These are phyloP conservation scores for Rhipidura dahli DNA, from an alignment of 2,113 vertebrate genomes.

Conservation along the genomic window DNA sequence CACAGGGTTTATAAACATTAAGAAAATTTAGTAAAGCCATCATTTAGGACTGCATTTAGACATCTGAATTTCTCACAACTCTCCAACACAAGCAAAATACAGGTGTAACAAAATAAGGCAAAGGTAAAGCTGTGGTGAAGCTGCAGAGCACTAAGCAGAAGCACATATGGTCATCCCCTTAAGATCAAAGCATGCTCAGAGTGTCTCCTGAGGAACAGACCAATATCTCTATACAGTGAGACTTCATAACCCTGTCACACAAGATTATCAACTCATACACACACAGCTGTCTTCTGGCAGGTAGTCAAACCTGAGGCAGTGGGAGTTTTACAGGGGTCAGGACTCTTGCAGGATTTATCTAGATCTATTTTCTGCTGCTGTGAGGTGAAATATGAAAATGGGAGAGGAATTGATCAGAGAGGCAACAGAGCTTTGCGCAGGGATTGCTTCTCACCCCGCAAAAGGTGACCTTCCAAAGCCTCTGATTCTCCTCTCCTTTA, in stretches of 20 bases:
- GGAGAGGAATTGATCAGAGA: not conserved
- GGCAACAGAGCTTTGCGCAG: not conserved
- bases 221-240: not conserved
- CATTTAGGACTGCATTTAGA: not conserved
- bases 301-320: not conserved
- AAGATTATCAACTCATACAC: not conserved
- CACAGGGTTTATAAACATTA: not conserved
- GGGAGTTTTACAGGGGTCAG: not conserved
- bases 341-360: not conserved
- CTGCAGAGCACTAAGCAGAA: not conserved
- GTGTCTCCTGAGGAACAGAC: not conserved
- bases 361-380: not conserved
- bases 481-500: not conserved
- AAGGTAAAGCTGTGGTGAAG: not conserved
- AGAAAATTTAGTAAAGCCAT: not conserved
- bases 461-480: slow-evolving; percentile 10
- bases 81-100: not conserved
- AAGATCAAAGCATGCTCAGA: not conserved
- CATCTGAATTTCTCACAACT: not conserved
- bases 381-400: not conserved
- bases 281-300: not conserved
- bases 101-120: not conserved
- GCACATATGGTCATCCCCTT: not conserved
- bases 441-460: not conserved
- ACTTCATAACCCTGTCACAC: not conserved